Evolutionary conservation across 2,113 vertebrate species (phyloP), one percentile per base, ranked within the genome.

Genomic region (Plestiodon gilberti): DNA sequence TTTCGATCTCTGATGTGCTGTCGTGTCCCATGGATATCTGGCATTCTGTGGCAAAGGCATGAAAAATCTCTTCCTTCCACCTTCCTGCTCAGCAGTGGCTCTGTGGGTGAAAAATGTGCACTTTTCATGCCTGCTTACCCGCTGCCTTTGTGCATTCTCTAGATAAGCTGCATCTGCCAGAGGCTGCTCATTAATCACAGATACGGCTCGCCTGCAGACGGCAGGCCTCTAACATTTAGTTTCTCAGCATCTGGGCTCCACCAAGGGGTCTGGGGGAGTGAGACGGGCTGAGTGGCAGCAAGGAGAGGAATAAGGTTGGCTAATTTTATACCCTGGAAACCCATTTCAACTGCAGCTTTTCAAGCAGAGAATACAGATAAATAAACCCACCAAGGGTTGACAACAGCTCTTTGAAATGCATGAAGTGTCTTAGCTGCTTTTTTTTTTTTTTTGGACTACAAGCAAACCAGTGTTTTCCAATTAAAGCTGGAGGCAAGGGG

Each of bases 121-220:
- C 62, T 91, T 89, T 90, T 91, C 61, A 76, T 52, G 74, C 67
- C 84, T 87, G 81, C 64, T 91, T 92, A 90, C 89, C 87, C 81
- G 55, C 85, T 7, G 0, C 77, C 2, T 0, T 48, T 40, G 77
- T 91, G 88, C 35, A 13, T 89, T 92, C 83, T 91, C 89, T 71
- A 65, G 85, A 55, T 92, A 90, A 92, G 82, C 84, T 81, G 57
- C 20, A 48, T 67, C 87, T 85, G 82, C 88, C 79, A 89, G 30
- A 9, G 52, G 48, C 28, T 11, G 85, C 65, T 90, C 5, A 0
- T 93, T 90, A 84, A 78, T 92, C 88, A 92, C 1, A 48, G 0
- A 0, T 69, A 75, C 23, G 75, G 55, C 84, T 82, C 69, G 78
- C 69, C 86, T 81, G 0, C 22, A 57, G 81, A 8, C 48, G 57